Evolutionary conservation across 2,113 vertebrate species (phyloP).

Genomic region (Ibidorhyncha struthersii): DNA sequence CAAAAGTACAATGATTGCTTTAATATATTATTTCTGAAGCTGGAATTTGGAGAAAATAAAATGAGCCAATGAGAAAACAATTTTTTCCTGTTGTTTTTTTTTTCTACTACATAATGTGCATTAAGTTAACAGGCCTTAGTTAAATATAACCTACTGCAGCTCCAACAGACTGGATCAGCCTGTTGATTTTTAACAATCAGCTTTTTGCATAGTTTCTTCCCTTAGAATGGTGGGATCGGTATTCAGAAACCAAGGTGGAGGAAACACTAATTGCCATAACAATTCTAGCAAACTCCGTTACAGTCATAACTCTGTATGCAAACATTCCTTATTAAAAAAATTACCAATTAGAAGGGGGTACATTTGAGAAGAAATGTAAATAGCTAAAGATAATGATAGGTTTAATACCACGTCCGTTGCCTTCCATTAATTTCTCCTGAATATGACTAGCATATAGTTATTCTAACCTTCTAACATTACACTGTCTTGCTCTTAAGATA

Average conservation of each 20-base stretch:
- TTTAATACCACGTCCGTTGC: background rate
- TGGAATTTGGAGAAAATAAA: background rate
- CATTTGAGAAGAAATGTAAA: background rate
- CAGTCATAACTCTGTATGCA: background rate
- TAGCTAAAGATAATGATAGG: background rate
- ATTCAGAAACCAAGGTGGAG: background rate
- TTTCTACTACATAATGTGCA: background rate
- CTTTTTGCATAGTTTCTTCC: background rate
- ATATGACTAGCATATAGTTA: background rate
- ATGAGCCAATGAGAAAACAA: background rate
- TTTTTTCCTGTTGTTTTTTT: background rate
- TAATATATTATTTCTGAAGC: slow-evolving; percentile 1
- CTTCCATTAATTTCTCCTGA: background rate
- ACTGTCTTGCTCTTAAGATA: background rate
- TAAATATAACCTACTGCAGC: background rate
- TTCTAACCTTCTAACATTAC: background rate
- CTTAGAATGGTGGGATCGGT: background rate
- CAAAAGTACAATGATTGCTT: background rate
- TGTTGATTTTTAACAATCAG: background rate
- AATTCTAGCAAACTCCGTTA: background rate
- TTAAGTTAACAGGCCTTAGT: background rate
- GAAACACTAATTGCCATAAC: background rate
- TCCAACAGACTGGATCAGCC: background rate
- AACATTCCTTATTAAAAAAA: background rate
- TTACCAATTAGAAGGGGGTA: background rate